Conservation (phyloP, 2,888 invertebrate genomes). For the Carterocephalus palaemon region DNA sequence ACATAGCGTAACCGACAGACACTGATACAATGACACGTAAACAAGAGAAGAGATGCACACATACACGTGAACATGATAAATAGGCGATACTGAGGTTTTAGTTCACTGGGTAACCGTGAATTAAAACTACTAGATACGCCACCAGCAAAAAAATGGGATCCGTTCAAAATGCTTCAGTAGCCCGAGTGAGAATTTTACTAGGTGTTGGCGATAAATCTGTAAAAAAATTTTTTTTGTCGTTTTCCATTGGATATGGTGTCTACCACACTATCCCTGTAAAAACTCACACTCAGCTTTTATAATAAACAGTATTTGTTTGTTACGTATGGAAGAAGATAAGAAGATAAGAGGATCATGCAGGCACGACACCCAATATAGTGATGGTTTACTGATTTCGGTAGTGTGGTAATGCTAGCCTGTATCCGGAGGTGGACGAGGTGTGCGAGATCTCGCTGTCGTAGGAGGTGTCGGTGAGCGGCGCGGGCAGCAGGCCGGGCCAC, state of each 20-base stretch:
- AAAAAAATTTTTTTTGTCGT: too few species aligned
- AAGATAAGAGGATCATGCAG: constrained; percentile 6
- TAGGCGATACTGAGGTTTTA: too few species aligned
- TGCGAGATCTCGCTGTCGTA: constrained; percentile 91
- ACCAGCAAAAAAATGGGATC: too few species aligned
- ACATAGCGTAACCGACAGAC: not conserved
- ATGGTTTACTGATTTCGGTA: constrained; percentile 36
- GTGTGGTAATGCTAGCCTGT: constrained; percentile 77
- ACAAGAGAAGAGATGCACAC: not conserved
- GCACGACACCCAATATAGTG: constrained; percentile 23
- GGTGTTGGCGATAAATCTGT: too few species aligned
- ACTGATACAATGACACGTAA: not conserved
- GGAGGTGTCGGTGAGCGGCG: constrained; percentile 81
- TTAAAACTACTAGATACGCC: too few species aligned
- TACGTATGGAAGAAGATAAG: not conserved
- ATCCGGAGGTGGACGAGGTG: constrained; percentile 92
- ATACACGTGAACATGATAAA: not conserved
- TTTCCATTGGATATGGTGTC: too few species aligned
- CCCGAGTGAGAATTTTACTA: too few species aligned
- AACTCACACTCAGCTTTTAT: too few species aligned
- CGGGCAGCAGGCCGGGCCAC: constrained; percentile 53
- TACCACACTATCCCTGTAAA: too few species aligned
- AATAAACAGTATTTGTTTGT: too few species aligned
- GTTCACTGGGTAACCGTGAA: too few species aligned
- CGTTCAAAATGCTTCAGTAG: too few species aligned